Evolutionary conservation across 2,113 vertebrate species (phyloP).

Genomic region (Apus apus): DNA sequence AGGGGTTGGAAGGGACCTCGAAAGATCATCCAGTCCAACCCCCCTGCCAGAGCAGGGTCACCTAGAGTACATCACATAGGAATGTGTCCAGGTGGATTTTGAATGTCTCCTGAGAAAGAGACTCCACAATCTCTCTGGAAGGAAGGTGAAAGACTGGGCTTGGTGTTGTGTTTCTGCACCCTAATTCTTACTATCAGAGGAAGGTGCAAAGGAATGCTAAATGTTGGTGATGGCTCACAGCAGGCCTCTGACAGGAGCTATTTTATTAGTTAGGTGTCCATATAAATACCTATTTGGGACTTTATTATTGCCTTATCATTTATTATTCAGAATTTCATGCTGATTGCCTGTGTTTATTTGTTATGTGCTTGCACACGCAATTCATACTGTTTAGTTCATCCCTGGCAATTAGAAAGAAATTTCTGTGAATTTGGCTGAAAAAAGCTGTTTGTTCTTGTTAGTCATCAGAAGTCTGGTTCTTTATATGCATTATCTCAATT

Average conservation of each 20-base stretch:
- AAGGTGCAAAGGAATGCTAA: background rate
- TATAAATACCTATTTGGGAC: background rate
- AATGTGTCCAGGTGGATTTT: too few species aligned
- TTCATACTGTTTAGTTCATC: background rate
- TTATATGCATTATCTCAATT: constrained; percentile 42
- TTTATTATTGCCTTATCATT: background rate
- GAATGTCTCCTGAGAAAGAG: too few species aligned
- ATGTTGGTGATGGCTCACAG: background rate
- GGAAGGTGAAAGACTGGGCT: background rate
- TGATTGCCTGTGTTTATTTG: background rate
- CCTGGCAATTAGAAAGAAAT: constrained; percentile 7
- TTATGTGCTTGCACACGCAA: background rate
- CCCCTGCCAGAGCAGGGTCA: too few species aligned
- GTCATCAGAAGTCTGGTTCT: background rate
- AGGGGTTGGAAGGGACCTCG: too few species aligned
- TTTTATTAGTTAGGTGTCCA: background rate
- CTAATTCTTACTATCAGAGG: background rate
- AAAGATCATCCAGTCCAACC: too few species aligned
- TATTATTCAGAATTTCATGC: background rate
- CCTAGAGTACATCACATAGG: too few species aligned
- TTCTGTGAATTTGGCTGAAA: constrained; percentile 25
- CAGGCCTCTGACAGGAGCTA: background rate
- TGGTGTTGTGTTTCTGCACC: background rate
- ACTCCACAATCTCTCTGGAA: too few species aligned
- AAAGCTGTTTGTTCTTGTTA: constrained; percentile 40